Conservation (phyloP, 2,888 invertebrate genomes). For the Bombylius discolor region DNA sequence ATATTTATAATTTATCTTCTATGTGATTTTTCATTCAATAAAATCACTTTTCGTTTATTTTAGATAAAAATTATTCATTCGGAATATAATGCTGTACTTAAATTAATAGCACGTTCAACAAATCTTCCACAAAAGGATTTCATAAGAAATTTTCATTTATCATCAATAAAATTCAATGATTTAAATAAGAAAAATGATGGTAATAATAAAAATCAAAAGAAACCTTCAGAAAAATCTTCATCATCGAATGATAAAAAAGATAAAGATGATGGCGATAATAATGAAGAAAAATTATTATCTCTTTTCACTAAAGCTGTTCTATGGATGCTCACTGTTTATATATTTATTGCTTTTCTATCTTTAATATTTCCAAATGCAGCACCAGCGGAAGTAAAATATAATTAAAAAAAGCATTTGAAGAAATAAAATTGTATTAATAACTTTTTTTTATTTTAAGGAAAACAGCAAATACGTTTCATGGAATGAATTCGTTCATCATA, state of each 20-base stretch:
- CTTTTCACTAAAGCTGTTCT: conserved; percentile 62
- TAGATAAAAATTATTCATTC: conserved; percentile 23
- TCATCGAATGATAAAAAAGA: conserved; percentile 16
- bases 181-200: background rate
- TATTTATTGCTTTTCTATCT: conserved; percentile 59
- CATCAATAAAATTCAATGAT: background rate
- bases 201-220: background rate
- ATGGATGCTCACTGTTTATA: conserved; percentile 65
- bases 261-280: conserved; percentile 40
- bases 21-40: too few relatives aligned
- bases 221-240: conserved; percentile 3
- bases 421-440: conserved; percentile 3
- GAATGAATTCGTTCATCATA: conserved; percentile 93
- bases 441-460: conserved; percentile 16
- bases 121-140: background rate
- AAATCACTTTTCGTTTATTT: conserved; percentile 3
- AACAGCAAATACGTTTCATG: conserved; percentile 69
- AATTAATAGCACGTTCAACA: conserved; percentile 11
- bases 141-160: background rate
- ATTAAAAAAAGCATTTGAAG: background rate
- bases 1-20: too few relatives aligned
- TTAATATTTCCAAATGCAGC: conserved; percentile 55
- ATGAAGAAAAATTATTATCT: conserved; percentile 57
- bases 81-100: conserved; percentile 30
- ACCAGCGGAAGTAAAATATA: conserved; percentile 52